These are phyloP conservation scores for Muntiacus reevesi DNA, from an alignment of 2,113 vertebrate genomes.

Conservation along the genomic window DNA sequence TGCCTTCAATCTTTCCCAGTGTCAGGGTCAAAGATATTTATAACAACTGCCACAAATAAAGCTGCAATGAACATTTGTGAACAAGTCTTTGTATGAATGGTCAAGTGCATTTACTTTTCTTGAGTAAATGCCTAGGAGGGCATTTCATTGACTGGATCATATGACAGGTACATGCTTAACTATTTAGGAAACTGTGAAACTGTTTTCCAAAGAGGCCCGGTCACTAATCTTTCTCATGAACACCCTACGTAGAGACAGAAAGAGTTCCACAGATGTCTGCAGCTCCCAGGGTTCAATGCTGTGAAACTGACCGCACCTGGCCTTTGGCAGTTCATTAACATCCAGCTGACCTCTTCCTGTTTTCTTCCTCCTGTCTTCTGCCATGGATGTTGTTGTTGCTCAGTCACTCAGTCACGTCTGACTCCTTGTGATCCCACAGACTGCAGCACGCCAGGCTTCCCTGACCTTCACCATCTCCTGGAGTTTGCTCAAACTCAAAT, in stretches of 20 bases:
- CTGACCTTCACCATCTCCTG: neutral
- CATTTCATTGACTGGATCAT: neutral
- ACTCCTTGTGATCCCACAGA: neutral
- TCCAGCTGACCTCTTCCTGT: neutral
- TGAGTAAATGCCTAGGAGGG: neutral
- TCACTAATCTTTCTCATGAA: neutral
- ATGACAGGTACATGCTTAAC: too few species aligned
- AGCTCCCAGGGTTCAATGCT: fast-evolving
- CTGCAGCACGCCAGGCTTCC: neutral
- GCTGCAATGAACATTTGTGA: neutral
- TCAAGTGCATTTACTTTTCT: neutral
- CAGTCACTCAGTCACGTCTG: neutral
- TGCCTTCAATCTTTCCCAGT: neutral
- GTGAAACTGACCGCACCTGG: fast-evolving
- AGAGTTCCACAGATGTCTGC: neutral
- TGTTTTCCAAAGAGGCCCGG: neutral
- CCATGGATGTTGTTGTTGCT: neutral
- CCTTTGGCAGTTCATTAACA: neutral
- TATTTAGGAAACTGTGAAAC: neutral
- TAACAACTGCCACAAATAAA: neutral
- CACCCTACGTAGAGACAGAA: fast-evolving
- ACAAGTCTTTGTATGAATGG: neutral
- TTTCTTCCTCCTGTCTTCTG: fast-evolving
- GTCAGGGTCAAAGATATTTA: neutral
- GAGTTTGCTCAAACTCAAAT: neutral